These are phyloP conservation scores for Pseudolaguvia tuberculata DNA, from an alignment of 2,113 vertebrate genomes.

Conservation along the genomic window DNA sequence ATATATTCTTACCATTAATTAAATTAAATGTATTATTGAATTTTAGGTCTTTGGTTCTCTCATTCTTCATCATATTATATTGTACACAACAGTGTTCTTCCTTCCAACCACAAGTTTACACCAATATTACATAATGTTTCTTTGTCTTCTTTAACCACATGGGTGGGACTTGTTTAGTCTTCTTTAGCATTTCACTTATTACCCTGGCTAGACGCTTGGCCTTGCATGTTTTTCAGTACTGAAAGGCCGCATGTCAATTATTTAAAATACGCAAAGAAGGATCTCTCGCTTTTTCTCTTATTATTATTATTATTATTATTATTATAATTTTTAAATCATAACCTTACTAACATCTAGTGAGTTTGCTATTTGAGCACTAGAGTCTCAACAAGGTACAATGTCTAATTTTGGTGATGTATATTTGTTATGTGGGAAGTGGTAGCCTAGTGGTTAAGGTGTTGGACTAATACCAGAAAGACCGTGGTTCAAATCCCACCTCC, in stretches of 20 bases:
- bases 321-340: too few species aligned
- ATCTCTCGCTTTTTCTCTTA: not conserved
- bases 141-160: not conserved
- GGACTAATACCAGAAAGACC: too few species aligned
- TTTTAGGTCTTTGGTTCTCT: not conserved
- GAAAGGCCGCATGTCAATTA: slow-evolving; percentile 18
- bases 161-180: slow-evolving; percentile 16
- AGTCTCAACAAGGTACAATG: too few species aligned
- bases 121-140: not conserved
- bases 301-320: not conserved
- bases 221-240: slow-evolving; percentile 1
- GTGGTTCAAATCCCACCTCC: too few species aligned
- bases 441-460: too few species aligned
- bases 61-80: not conserved
- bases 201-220: slow-evolving; percentile 25
- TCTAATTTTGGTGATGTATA: too few species aligned
- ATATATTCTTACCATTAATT: too few species aligned
- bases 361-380: too few species aligned
- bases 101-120: not conserved
- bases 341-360: too few species aligned
- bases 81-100: not conserved
- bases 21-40: too few species aligned
- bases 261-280: slow-evolving; percentile 5
- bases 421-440: too few species aligned
- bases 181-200: slow-evolving; percentile 9